Percentiles rank a stretch among this genome's conserved stretches.
phyloP scores from a whole-genome alignment of 1,140 invertebrate species.

The Pomacea maculata region DNA sequence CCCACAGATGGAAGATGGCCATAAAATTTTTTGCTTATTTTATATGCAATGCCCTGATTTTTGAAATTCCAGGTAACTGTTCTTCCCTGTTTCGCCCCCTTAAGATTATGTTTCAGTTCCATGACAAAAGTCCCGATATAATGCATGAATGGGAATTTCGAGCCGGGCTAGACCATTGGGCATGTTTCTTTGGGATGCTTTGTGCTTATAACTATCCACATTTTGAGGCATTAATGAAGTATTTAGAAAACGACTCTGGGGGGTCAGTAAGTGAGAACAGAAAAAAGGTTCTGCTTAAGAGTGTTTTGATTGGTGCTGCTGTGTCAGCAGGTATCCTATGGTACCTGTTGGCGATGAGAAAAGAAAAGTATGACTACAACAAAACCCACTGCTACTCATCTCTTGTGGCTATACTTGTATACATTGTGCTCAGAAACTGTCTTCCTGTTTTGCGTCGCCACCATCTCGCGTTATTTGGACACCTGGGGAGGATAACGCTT shows the following conservation, averaged over 20 bases:
- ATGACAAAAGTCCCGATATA: constrained; percentile 32
- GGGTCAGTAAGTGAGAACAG: not conserved
- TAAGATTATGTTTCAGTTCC: constrained; percentile 37
- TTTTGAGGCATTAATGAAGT: constrained; percentile 47
- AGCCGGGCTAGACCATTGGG: constrained; percentile 53
- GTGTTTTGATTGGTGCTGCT: constrained; percentile 17
- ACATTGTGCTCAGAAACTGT: constrained; percentile 44
- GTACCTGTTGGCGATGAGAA: constrained; percentile 36
- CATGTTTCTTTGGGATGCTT: constrained; percentile 51
- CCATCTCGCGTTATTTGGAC: constrained; percentile 44
- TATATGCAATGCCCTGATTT: constrained; percentile 44
- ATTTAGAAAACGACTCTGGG: constrained; percentile 28
- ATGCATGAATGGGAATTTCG: constrained; percentile 53
- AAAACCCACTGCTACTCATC: constrained; percentile 46
- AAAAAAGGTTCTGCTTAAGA: constrained; percentile 23
- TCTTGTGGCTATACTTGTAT: constrained; percentile 44
- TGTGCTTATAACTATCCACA: constrained; percentile 57
- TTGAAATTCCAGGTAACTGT: constrained; percentile 43
- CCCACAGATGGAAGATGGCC: constrained; percentile 38
- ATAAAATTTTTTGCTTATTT: constrained; percentile 46
- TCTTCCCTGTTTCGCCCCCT: constrained; percentile 42
- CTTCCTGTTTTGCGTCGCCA: constrained; percentile 36
- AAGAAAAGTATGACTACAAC: constrained; percentile 51
- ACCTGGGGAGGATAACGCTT: constrained; percentile 51
- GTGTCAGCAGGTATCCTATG: constrained; percentile 28